These are phyloP conservation scores for Lasioglossum lativentre DNA, from an alignment of 2,888 invertebrate species.

Conservation along the genomic window DNA sequence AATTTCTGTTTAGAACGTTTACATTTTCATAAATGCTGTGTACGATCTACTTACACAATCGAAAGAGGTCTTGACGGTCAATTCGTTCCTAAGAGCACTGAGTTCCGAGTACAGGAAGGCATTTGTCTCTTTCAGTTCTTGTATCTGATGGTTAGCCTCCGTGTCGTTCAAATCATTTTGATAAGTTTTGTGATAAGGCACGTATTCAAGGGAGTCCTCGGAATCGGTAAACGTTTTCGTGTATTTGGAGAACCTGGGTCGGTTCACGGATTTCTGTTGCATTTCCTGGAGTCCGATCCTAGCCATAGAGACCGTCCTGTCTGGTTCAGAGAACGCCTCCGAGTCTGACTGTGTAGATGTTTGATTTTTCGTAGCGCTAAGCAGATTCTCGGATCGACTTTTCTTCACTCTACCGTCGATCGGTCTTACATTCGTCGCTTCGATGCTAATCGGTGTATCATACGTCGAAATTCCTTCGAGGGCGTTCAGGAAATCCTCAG, in stretches of 20 bases:
- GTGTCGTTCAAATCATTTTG: constrained; percentile 76
- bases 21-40: neutral
- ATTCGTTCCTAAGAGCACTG: constrained; percentile 74
- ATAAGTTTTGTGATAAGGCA: constrained; percentile 76
- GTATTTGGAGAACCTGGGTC: constrained; percentile 75
- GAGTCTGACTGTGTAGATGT: constrained; percentile 88
- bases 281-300: constrained; percentile 89
- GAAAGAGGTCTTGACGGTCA: constrained; percentile 66
- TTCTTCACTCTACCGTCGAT: constrained; percentile 67
- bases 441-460: constrained; percentile 43
- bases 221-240: constrained; percentile 80
- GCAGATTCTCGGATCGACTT: constrained; percentile 73
- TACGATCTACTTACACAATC: constrained; percentile 70
- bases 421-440: constrained; percentile 33
- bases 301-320: constrained; percentile 92
- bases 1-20: neutral
- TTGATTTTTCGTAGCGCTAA: constrained; percentile 66
- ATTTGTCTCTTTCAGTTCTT: constrained; percentile 78
- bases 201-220: constrained; percentile 80
- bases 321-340: constrained; percentile 95
- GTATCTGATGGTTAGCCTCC: constrained; percentile 74
- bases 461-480: constrained; percentile 72
- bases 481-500: constrained; percentile 78
- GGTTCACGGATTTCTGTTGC: constrained; percentile 69
- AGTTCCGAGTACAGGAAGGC: constrained; percentile 76